A percentile compares a stretch with the other conserved stretches of the same genome.
phyloP scores from a whole-genome alignment of 92 coral and sea anemone genomes.

The Umimayanthus kanabou region DNA sequence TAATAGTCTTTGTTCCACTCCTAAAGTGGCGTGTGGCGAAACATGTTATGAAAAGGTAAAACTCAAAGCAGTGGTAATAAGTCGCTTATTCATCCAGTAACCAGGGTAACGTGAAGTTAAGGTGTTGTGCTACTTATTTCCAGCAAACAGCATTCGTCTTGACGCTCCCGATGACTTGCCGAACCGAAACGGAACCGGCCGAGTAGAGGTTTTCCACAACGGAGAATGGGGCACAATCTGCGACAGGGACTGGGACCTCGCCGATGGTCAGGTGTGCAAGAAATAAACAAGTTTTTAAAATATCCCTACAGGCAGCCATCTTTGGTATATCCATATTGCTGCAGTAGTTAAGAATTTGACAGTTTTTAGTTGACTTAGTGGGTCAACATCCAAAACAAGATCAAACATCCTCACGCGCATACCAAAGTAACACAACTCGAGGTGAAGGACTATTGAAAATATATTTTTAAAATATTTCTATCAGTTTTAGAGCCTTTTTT shows the following conservation, averaged over 20 bases:
- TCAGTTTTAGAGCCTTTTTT: no score
- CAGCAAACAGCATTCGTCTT: slow-evolving; percentile 76
- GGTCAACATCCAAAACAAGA: no score
- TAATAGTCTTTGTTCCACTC: no score
- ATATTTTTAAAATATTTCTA: no score
- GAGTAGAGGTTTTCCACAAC: slow-evolving; percentile 77
- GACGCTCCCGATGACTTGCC: slow-evolving; percentile 59
- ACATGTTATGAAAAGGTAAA: no score
- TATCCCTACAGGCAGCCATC: neutral
- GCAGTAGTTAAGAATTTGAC: no score
- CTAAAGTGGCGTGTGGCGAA: neutral
- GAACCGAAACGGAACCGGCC: slow-evolving; percentile 72
- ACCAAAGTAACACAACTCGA: no score
- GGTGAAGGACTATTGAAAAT: no score
- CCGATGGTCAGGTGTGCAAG: slow-evolving; percentile 70
- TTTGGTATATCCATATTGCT: no score
- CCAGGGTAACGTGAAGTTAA: neutral
- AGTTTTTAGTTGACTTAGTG: no score
- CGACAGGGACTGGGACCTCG: slow-evolving; percentile 75
- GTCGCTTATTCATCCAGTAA: neutral
- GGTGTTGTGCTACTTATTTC: neutral
- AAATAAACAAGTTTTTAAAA: neutral
- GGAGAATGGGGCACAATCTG: slow-evolving; percentile 86
- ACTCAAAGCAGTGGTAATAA: neutral
- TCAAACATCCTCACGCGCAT: no score